Conservation (phyloP, 2,113 vertebrate species). For the Philantomba maxwellii region DNA sequence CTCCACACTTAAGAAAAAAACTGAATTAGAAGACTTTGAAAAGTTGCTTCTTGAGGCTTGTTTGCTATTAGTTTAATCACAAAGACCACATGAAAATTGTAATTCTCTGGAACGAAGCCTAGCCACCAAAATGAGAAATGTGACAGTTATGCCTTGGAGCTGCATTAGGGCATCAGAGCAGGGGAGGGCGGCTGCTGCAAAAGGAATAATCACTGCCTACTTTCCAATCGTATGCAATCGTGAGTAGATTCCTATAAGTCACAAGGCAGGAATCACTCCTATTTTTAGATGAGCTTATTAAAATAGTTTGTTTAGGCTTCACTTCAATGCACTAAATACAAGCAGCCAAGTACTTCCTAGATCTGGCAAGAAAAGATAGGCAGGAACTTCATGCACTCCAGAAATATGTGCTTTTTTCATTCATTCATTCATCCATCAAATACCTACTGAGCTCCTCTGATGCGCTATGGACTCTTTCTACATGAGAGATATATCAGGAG, state of each 20-base stretch:
- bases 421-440: neutral
- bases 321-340: slow-evolving; percentile 16
- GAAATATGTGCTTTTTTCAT: neutral
- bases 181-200: neutral
- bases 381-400: neutral
- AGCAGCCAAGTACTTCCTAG: neutral
- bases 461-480: neutral
- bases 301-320: slow-evolving; percentile 12
- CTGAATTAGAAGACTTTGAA: neutral
- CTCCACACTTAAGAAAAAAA: neutral
- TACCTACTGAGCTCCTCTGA: neutral
- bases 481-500: neutral
- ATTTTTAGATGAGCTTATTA: slow-evolving; percentile 54
- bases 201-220: neutral
- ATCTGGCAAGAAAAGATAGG: neutral
- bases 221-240: neutral
- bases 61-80: slow-evolving; percentile 34
- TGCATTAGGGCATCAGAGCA: neutral
- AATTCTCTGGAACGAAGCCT: neutral
- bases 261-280: slow-evolving; percentile 1
- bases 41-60: neutral
- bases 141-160: neutral
- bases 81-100: neutral
- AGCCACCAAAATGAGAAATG: neutral
- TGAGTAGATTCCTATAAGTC: slow-evolving; percentile 34